A percentile compares a stretch with the other conserved stretches of the same genome.
phyloP scores from a whole-genome alignment of 2,888 invertebrate genomes.

The Myopa testacea region DNA sequence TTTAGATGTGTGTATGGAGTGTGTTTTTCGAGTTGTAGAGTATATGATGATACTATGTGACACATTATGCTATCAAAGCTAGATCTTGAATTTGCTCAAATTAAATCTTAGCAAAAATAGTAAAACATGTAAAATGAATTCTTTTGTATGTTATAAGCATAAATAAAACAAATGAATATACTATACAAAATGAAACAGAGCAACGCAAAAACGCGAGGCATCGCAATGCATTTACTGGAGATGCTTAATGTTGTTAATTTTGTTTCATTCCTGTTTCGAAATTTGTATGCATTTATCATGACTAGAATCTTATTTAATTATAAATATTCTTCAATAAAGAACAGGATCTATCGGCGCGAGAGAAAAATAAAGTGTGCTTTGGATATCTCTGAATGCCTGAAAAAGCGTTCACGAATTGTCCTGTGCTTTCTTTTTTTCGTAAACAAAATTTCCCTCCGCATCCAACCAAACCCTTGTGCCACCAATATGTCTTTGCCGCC shows the following conservation, averaged over 20 bases:
- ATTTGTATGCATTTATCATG: constrained; percentile 21
- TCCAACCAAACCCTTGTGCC: constrained; percentile 55
- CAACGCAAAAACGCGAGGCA: background rate
- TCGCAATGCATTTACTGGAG: background rate
- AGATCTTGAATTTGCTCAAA: background rate
- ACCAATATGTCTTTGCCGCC: constrained; percentile 17
- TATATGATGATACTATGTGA: constrained; percentile 27
- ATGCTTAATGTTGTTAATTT: constrained; percentile 1
- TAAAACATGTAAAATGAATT: background rate
- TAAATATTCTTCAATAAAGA: constrained; percentile 11
- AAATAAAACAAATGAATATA: background rate
- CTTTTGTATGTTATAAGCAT: background rate
- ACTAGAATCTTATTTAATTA: constrained; percentile 34
- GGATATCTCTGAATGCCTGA: background rate
- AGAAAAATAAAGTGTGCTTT: background rate
- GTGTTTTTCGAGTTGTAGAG: no score
- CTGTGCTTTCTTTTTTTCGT: constrained; percentile 50
- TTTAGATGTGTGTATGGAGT: no score
- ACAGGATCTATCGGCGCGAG: background rate
- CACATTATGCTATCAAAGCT: constrained; percentile 21
- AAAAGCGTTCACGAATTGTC: background rate
- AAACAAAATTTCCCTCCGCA: constrained; percentile 64
- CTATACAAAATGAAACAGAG: constrained; percentile 10
- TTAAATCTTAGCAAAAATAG: constrained; percentile 5
- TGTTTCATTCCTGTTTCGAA: background rate